Evolutionary conservation across 2,797 vertebrate species (phyloP).

Genomic region (Protosalanx chinensis): DNA sequence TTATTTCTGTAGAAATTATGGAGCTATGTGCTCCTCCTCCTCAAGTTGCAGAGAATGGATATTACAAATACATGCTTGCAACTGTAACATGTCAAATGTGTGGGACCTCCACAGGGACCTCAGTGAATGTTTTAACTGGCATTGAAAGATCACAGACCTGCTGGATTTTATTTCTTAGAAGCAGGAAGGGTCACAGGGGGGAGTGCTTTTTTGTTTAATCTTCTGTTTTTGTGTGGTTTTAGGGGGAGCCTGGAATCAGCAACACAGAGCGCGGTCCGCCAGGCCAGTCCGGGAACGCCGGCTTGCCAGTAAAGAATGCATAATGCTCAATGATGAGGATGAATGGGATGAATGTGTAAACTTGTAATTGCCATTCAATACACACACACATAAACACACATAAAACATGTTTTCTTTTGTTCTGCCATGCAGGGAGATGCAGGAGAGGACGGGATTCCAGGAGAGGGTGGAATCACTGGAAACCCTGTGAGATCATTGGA

Average conservation of each 20-base stretch:
- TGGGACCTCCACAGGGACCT: too few relatives aligned
- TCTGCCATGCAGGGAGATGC: conserved; percentile 68
- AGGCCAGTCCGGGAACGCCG: conserved; percentile 75
- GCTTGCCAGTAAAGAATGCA: conserved; percentile 67
- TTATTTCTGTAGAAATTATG: too few relatives aligned
- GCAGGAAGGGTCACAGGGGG: too few relatives aligned
- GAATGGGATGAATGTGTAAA: not conserved
- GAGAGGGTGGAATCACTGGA: conserved; percentile 55
- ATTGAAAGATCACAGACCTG: too few relatives aligned
- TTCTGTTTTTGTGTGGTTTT: conserved; percentile 1
- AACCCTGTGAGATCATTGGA: conserved; percentile 56
- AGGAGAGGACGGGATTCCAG: conserved; percentile 63
- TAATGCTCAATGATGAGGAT: not conserved
- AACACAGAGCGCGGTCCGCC: conserved; percentile 67
- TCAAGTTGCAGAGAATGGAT: too few relatives aligned
- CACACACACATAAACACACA: too few relatives aligned
- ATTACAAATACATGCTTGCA: too few relatives aligned
- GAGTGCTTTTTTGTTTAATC: too few relatives aligned
- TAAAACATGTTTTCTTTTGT: not conserved
- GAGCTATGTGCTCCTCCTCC: too few relatives aligned
- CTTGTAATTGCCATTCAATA: not conserved
- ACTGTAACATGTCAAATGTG: too few relatives aligned
- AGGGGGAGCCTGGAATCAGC: conserved; percentile 77
- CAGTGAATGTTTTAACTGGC: too few relatives aligned
- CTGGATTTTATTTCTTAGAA: too few relatives aligned